Base-by-base conservation (phyloP, 1,140 invertebrate species). In the Lepeophtheirus salmonis region DNA sequence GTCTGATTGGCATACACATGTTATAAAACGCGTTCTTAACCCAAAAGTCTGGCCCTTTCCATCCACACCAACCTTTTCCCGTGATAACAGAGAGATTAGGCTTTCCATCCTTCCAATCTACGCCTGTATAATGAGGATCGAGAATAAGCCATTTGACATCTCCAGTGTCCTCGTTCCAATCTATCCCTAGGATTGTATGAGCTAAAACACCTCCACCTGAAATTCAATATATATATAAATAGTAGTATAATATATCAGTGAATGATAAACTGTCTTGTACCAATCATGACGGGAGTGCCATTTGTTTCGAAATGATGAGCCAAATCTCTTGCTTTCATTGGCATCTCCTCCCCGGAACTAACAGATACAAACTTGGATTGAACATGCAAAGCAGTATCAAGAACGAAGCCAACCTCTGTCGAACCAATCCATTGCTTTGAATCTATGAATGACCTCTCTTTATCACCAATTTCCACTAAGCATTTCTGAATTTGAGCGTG, bases 271-370 rank as follows among this genome's bases (percentile, higher is more conserved):
- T n/a, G n/a, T n/a, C n/a, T n/a, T n/a, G n/a, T n/a, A 86, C 85
- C 89, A 66, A 99, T 97, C 96, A 99, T 99, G 61, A 99, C 79
- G 12, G 96, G 95, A 49, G 89, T 90, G 55, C 94, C 94, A 68
- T 96, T 83, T 41, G 77, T 84, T 64, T 84, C 75, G 71, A 99
- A 98, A 75, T 99, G 96, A 68, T 83, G 74, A 0, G 82, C 75
- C 56, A 99, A 73, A 69, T 91, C 84, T 23, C 82, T 75, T 12
- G 80, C 85, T 67, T 86, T 82, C 30, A 74, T 77, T n/a, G 75
- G 72, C 67, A 99, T 70, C 65, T 97, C 91, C 41, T 78, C 76
- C 12, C 94, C 94, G 30, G 78, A 82, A 62, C 79, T 82, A 0
- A 89, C 85, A 70, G 80, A 81, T 56, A 96, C 74, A 59, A 97